These are phyloP conservation scores for Halocaridina rubra DNA, from an alignment of 2,888 invertebrate genomes.

Conservation along the genomic window DNA sequence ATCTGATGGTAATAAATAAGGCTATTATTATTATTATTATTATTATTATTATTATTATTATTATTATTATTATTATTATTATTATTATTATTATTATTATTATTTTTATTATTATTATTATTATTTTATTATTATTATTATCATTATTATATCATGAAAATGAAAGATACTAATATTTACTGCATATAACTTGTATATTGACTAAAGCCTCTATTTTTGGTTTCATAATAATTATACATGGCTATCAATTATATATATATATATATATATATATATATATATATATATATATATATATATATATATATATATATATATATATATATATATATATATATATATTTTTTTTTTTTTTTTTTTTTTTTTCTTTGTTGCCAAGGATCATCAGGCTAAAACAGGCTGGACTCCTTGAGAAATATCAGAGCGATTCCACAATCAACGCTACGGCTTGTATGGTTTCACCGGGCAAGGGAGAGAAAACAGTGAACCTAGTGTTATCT, in stretches of 20 bases:
- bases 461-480: background rate
- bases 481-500: background rate
- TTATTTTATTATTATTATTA: no score
- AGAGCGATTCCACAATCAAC: background rate
- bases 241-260: background rate
- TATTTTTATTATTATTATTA: no score
- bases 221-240: background rate
- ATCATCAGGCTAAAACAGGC: background rate
- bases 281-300: background rate
- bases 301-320: background rate
- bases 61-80: no score
- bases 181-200: background rate
- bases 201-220: background rate
- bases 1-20: background rate
- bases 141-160: no score
- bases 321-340: no score
- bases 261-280: background rate
- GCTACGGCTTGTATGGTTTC: constrained; percentile 17
- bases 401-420: background rate
- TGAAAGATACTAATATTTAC: no score
- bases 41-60: no score
- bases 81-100: no score
- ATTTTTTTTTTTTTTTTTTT: no score
- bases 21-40: no score
- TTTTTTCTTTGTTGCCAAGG: no score